phyloP scores from a whole-genome alignment of 2,797 vertebrate species.

The Pyrrhura leucotis region DNA sequence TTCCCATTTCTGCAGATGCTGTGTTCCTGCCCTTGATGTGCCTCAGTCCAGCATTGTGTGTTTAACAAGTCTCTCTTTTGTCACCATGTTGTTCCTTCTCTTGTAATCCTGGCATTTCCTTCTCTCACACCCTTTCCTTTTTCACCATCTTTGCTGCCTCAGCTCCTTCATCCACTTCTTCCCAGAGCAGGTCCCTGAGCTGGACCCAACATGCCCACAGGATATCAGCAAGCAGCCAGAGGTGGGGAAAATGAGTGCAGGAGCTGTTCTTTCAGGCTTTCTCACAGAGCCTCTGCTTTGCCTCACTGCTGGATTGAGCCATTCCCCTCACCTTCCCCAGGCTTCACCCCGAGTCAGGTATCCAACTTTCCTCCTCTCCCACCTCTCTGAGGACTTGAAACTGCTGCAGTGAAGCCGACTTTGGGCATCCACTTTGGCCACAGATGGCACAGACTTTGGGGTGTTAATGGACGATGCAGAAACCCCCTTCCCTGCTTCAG shows the following conservation, averaged over 20 bases:
- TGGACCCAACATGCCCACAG: not conserved
- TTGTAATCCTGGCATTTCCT: not conserved
- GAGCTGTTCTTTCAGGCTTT: not conserved
- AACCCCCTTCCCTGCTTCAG: accelerated
- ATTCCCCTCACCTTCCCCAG: not conserved
- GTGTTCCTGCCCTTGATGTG: not conserved
- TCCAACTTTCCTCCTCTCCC: not conserved
- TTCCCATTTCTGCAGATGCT: not conserved
- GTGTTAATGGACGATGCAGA: not conserved
- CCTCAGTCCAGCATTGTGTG: not conserved
- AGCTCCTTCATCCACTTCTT: not conserved
- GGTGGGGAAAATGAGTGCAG: not conserved
- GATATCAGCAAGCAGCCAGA: not conserved
- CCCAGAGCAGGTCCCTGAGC: not conserved
- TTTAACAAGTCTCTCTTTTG: not conserved
- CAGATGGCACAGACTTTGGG: not conserved
- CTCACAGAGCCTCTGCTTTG: not conserved
- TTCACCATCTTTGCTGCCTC: not conserved
- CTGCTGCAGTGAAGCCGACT: not conserved
- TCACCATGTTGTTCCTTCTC: not conserved
- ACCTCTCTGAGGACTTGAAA: not conserved
- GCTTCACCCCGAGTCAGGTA: not conserved
- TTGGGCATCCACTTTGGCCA: not conserved
- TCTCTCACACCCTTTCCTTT: not conserved
- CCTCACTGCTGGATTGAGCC: not conserved